These are phyloP conservation scores for Menura novaehollandiae DNA, from an alignment of 2,113 vertebrate species.

Conservation along the genomic window DNA sequence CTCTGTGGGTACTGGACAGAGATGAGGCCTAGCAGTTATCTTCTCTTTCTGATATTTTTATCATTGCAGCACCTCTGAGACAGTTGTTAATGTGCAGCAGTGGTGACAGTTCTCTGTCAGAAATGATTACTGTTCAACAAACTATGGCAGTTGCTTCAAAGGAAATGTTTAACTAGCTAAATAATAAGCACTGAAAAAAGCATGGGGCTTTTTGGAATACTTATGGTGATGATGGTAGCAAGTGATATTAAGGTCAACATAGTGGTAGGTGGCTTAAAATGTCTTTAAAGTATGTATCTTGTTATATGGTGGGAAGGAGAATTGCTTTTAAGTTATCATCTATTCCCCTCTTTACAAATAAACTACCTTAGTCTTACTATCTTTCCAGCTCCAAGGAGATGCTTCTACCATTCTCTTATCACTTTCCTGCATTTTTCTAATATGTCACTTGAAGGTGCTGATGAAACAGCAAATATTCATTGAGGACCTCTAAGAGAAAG, in stretches of 20 bases:
- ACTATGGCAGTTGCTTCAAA: neutral
- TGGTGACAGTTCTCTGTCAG: neutral
- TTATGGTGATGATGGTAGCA: rapidly evolving
- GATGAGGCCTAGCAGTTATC: neutral
- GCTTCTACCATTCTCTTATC: neutral
- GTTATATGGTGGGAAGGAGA: neutral
- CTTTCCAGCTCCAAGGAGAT: neutral
- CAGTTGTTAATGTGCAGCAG: neutral
- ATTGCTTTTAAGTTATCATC: neutral
- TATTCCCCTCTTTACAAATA: neutral
- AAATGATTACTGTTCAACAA: neutral
- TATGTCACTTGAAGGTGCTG: neutral
- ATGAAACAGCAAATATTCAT: neutral
- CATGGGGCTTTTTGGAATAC: neutral
- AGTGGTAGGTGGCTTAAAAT: neutral
- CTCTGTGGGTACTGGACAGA: neutral
- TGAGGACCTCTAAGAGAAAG: neutral
- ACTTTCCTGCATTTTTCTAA: neutral
- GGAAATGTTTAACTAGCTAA: neutral
- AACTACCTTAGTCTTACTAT: neutral
- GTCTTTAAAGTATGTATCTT: neutral
- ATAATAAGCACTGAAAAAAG: neutral
- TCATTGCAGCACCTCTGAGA: neutral
- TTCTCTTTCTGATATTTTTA: neutral
- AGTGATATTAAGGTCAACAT: neutral